Evolutionary conservation across 2,797 vertebrate genomes (phyloP).

Genomic region (Garrulus glandarius): DNA sequence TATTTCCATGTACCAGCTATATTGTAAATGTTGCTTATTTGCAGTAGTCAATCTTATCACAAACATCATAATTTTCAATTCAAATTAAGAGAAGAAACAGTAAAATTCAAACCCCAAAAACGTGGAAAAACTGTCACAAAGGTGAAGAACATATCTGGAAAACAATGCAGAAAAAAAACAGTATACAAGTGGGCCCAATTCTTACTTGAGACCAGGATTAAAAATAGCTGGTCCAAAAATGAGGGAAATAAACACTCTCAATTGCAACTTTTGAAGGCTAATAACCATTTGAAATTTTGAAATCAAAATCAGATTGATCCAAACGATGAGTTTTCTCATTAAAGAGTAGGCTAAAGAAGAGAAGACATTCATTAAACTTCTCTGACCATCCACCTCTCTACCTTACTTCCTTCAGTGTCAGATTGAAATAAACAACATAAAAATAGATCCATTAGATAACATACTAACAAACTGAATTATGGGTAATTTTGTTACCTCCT

Average conservation of each 20-base stretch:
- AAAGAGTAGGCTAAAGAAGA: neutral
- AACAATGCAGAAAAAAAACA: neutral
- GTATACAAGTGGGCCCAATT: neutral
- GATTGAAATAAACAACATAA: neutral
- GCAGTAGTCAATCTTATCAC: neutral
- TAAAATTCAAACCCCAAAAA: neutral
- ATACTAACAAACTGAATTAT: neutral
- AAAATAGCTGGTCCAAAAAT: neutral
- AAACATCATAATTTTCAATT: neutral
- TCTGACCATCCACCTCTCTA: neutral
- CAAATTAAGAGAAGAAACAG: neutral
- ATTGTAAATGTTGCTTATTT: neutral
- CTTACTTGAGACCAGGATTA: neutral
- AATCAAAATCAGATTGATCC: neutral
- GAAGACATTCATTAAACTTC: neutral
- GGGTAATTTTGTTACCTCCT: too few relatives aligned
- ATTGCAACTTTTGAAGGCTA: neutral
- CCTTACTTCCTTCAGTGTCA: neutral
- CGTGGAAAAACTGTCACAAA: neutral
- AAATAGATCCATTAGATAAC: neutral
- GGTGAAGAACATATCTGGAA: neutral
- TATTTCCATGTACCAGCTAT: neutral
- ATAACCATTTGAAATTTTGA: neutral
- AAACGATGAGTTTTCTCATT: neutral
- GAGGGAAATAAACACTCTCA: rapidly evolving